Percentiles rank a stretch among this genome's conserved stretches.
These are phyloP conservation scores for Agrotis ipsilon DNA, from an alignment of 2,888 invertebrate species.

Conservation along the genomic window DNA sequence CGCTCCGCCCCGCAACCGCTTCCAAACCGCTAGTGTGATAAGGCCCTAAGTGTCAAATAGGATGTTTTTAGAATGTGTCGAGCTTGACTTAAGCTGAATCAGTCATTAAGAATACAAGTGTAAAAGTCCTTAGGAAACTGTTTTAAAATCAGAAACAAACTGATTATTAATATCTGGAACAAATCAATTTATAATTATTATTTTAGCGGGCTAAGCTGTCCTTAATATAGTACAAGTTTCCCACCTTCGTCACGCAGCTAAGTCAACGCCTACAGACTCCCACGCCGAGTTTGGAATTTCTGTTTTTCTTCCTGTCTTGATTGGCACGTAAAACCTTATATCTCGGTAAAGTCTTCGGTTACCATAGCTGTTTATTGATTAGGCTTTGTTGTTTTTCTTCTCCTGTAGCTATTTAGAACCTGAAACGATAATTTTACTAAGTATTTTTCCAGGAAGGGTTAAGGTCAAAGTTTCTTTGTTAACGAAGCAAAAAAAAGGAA, in stretches of 20 bases:
- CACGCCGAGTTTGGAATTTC: background rate
- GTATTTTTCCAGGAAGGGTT: background rate
- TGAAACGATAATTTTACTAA: background rate
- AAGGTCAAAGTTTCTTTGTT: background rate
- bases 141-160: background rate
- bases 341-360: background rate
- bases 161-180: too few species aligned
- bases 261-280: slow-evolving; percentile 1
- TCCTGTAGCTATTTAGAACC: too few species aligned
- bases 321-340: background rate
- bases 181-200: too few species aligned
- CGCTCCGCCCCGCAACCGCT: too few species aligned
- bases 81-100: too few species aligned
- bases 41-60: too few species aligned
- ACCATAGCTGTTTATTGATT: background rate
- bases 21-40: too few species aligned
- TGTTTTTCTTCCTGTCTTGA: background rate
- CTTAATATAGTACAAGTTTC: background rate
- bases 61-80: too few species aligned
- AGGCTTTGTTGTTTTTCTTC: background rate
- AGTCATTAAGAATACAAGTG: too few species aligned
- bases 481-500: slow-evolving; percentile 9
- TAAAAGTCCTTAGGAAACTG: background rate
- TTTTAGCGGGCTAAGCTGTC: background rate
- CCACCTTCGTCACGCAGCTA: background rate